Evolutionary conservation across 1,140 invertebrate species (phyloP), one percentile per base, ranked within the genome.

Genomic region (Lepidurus arcticus): DNA sequence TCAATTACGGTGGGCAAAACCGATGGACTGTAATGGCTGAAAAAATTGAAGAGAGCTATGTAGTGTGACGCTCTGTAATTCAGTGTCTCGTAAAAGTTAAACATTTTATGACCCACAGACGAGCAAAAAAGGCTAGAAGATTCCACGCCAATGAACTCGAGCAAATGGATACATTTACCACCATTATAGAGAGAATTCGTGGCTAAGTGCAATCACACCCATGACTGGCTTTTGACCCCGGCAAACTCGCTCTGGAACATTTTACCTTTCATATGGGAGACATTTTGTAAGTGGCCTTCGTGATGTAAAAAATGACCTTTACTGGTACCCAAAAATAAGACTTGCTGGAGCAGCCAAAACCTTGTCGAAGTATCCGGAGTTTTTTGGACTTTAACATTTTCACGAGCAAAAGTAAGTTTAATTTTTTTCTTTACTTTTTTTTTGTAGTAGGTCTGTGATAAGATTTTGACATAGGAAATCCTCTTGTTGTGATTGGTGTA

Each of bases 121-220:
- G 53, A 65, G 53, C 53, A 65, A 65, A 65, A 65, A 65, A 65
- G 6, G 2, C 6, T 10, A 16, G n/a, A 7, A 16, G 53, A 65
- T 65, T 65, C 53, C 53, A 65, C 53, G 53, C 53, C 53, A 65
- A 65, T 65, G 53, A 65, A 65, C 53, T 65, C 53, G 53, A 65
- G 53, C 53, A 65, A 65, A 65, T 11, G 16, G 53, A 65, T n/a
- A 9, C n/a, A 65, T 65, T 21, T 65, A 65, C 53, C 53, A 65
- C 53, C 13, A 7, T 65, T 65, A 9, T n/a, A 65, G 16, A 5
- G 53, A 16, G 21, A 65, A 16, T 16, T 47, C 45, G 45, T 47
- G 45, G 45, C 10, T 47, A 34, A 47, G 53, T 65, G 53, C 21
- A 65, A 7, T 65, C 53, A 65, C 53, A 13, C 21, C 53, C 53